Percentiles rank a stretch among this genome's conserved stretches.
These are phyloP conservation scores for Pyrocephalus nanus DNA, from an alignment of 2,797 vertebrate genomes.

Conservation along the genomic window DNA sequence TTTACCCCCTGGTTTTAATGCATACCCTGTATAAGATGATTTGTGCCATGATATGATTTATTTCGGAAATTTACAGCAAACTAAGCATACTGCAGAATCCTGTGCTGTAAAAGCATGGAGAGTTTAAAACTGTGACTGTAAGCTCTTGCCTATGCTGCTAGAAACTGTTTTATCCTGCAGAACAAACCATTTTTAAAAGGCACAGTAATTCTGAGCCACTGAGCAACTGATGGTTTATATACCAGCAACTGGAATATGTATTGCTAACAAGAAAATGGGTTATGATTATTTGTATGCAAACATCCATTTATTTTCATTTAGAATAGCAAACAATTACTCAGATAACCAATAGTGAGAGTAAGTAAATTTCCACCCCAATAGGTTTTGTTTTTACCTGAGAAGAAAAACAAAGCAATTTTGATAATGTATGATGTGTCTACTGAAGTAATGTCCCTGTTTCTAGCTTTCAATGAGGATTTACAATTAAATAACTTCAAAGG, in stretches of 20 bases:
- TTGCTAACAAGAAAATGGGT: constrained; percentile 36
- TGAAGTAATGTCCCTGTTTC: constrained; percentile 32
- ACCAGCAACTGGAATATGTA: not conserved
- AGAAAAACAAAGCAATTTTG: constrained; percentile 56
- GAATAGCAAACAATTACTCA: constrained; percentile 51
- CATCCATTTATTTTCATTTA: constrained; percentile 64
- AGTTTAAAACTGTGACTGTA: constrained; percentile 37
- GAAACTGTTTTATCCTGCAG: constrained; percentile 45
- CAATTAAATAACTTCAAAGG: constrained; percentile 46
- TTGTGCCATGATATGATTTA: not conserved
- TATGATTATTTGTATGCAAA: constrained; percentile 54
- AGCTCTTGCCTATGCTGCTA: constrained; percentile 28
- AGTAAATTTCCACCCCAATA: constrained; percentile 35
- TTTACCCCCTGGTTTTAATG: constrained; percentile 8
- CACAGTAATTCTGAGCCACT: not conserved
- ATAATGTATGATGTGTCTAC: constrained; percentile 11
- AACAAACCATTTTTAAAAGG: not conserved
- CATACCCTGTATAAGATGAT: not conserved
- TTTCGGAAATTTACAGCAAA: constrained; percentile 54
- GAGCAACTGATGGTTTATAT: not conserved
- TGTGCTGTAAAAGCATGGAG: not conserved
- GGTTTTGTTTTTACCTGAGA: constrained; percentile 36
- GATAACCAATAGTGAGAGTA: constrained; percentile 42
- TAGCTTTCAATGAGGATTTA: constrained; percentile 48
- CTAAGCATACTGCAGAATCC: constrained; percentile 27